Conservation (phyloP, 1,140 invertebrate genomes). For the Drosophila pseudoobscura region DNA sequence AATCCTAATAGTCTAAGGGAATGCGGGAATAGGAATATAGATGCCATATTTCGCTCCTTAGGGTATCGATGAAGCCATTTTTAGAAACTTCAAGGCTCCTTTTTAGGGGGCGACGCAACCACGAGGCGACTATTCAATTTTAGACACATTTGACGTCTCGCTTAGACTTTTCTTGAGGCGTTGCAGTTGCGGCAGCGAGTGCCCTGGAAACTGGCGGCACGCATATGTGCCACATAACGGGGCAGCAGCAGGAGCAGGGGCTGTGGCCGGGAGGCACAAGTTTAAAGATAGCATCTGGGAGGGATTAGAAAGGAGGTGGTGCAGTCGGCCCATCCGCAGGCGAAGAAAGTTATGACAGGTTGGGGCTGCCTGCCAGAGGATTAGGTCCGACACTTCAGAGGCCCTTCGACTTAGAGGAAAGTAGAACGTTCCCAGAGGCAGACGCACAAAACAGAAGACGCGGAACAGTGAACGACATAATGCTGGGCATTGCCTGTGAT, state of each 20-base stretch:
- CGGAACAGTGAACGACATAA: conserved; percentile 37
- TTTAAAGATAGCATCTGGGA: conserved; percentile 64
- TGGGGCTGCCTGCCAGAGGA: conserved; percentile 5
- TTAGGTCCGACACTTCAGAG: conserved; percentile 28
- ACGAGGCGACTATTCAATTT: conserved; percentile 76
- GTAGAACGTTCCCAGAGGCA: conserved; percentile 39
- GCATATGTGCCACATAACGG: conserved; percentile 47
- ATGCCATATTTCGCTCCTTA: background rate
- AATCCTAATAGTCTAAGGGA: too few species aligned
- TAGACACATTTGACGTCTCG: conserved; percentile 58
- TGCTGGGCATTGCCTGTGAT: conserved; percentile 84
- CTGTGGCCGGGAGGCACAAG: background rate
- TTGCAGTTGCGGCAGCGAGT: conserved; percentile 46
- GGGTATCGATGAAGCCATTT: conserved; percentile 38
- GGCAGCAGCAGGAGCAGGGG: conserved; percentile 8
- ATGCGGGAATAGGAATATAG: too few species aligned
- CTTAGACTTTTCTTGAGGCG: conserved; percentile 36
- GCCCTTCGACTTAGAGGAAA: conserved; percentile 50
- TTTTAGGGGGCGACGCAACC: conserved; percentile 53
- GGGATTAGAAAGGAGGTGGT: conserved; percentile 37
- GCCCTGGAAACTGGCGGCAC: conserved; percentile 67
- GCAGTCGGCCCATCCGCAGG: conserved; percentile 12
- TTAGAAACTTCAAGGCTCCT: conserved; percentile 18
- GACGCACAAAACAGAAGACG: conserved; percentile 23
- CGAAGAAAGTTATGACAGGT: conserved; percentile 49